phyloP scores from a whole-genome alignment of 92 coral and sea anemone genomes.

The Epizoanthus stellaris region DNA sequence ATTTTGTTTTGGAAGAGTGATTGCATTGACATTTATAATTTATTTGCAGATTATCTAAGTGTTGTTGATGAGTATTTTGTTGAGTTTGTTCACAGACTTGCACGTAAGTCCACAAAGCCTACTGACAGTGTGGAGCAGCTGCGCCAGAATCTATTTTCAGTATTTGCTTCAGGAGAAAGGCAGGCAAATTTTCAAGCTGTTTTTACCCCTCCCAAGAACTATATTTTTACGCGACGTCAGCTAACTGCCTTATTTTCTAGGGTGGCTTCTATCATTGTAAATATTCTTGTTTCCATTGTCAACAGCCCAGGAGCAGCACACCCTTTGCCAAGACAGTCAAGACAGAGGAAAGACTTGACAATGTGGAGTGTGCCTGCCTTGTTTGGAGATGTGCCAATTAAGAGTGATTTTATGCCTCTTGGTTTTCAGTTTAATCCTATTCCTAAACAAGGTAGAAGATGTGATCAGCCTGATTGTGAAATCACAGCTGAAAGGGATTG shows the following conservation, averaged over 20 bases:
- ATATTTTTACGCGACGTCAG: slow-evolving; percentile 37
- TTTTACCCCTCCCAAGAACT: slow-evolving; percentile 61
- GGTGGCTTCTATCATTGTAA: slow-evolving; percentile 53
- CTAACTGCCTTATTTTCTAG: slow-evolving; percentile 13
- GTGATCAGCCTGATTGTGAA: slow-evolving; percentile 31
- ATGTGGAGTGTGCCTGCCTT: slow-evolving; percentile 42
- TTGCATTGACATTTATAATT: slow-evolving; percentile 39
- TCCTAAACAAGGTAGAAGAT: slow-evolving; percentile 48
- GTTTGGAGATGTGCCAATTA: slow-evolving; percentile 46
- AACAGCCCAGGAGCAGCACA: neutral
- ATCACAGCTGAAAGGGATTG: slow-evolving; percentile 11
- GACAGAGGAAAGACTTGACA: slow-evolving; percentile 43
- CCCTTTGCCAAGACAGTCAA: slow-evolving; percentile 40
- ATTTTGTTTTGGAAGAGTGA: slow-evolving; percentile 53
- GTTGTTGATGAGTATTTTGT: slow-evolving; percentile 59
- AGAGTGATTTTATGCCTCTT: slow-evolving; percentile 52
- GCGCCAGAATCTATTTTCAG: slow-evolving; percentile 42
- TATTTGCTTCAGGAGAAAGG: slow-evolving; percentile 54
- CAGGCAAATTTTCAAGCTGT: slow-evolving; percentile 51
- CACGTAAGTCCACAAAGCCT: slow-evolving; percentile 38
- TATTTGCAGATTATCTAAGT: slow-evolving; percentile 34
- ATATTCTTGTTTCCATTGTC: slow-evolving; percentile 33
- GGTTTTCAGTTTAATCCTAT: slow-evolving; percentile 52
- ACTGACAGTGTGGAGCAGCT: slow-evolving; percentile 44
- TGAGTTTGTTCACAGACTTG: slow-evolving; percentile 63